Percentiles rank a stretch among this genome's conserved stretches.
Conservation (phyloP, 2,888 invertebrate species). For the Harpalus rufipes region DNA sequence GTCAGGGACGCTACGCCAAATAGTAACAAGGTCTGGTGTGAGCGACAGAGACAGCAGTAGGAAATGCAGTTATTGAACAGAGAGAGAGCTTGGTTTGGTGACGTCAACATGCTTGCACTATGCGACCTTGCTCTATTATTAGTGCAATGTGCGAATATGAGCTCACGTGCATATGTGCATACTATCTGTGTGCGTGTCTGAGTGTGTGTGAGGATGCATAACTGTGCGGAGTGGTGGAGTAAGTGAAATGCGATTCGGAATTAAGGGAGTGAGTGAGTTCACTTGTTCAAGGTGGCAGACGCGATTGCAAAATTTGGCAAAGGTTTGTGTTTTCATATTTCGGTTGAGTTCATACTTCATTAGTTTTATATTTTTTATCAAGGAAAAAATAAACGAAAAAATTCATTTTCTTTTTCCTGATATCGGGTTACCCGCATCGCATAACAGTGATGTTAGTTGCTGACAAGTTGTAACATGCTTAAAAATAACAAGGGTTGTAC, state of each 20-base stretch:
- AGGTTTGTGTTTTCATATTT: not conserved
- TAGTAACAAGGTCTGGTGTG: constrained; percentile 72
- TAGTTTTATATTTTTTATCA: not conserved
- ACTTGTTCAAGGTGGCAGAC: constrained; percentile 35
- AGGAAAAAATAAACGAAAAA: not conserved
- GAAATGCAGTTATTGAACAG: constrained; percentile 71
- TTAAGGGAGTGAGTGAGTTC: not conserved
- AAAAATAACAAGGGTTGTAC: not conserved
- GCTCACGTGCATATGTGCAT: constrained; percentile 57
- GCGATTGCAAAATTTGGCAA: constrained; percentile 18
- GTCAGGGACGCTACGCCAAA: constrained; percentile 70
- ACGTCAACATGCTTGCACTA: constrained; percentile 69
- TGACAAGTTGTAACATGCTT: not conserved
- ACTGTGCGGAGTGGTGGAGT: constrained; percentile 1
- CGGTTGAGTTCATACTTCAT: constrained; percentile 7
- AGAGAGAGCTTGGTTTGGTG: constrained; percentile 70
- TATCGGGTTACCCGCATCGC: not conserved
- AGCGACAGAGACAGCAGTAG: constrained; percentile 70
- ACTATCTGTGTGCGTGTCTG: not conserved
- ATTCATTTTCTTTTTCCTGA: not conserved
- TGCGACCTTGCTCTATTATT: constrained; percentile 76
- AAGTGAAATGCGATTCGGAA: not conserved
- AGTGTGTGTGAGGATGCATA: constrained; percentile 31
- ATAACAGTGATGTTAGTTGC: constrained; percentile 7
- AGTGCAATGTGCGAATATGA: constrained; percentile 74